These are phyloP conservation scores for Luperina testacea DNA, from an alignment of 2,888 invertebrate species.

Conservation along the genomic window DNA sequence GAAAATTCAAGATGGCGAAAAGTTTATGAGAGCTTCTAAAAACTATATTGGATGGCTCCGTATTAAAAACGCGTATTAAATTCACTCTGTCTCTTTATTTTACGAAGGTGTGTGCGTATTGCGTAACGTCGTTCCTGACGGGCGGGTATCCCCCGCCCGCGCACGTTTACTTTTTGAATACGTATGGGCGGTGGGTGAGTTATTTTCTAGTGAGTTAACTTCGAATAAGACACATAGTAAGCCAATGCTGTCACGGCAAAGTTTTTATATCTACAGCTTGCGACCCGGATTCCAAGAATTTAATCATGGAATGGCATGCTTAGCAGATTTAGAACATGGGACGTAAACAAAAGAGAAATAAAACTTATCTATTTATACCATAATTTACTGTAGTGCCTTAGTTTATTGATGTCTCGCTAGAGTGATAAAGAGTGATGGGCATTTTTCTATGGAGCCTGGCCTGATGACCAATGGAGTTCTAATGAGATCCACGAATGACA, in stretches of 20 bases:
- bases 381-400: conserved; percentile 39
- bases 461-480: too few relatives aligned
- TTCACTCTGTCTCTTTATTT: too few relatives aligned
- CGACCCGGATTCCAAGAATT: conserved; percentile 84
- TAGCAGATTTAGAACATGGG: conserved; percentile 80
- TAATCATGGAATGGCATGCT: conserved; percentile 87
- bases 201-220: conserved; percentile 4
- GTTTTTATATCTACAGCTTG: conserved; percentile 78
- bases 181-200: neutral
- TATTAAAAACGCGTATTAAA: too few relatives aligned
- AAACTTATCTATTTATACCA: conserved; percentile 60
- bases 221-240: conserved; percentile 64
- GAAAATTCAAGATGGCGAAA: too few relatives aligned
- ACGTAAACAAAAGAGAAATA: conserved; percentile 74
- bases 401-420: conserved; percentile 1
- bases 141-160: neutral
- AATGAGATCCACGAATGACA: too few relatives aligned
- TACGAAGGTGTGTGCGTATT: too few relatives aligned
- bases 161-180: neutral
- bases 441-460: too few relatives aligned
- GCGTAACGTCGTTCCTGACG: too few relatives aligned
- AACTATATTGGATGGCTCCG: too few relatives aligned
- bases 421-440: neutral
- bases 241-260: conserved; percentile 67
- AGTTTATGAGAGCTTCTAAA: too few relatives aligned